Evolutionary conservation across 2,113 vertebrate genomes (phyloP), one percentile per base, ranked within the genome.

Genomic region (Nothoprocta perdicaria): DNA sequence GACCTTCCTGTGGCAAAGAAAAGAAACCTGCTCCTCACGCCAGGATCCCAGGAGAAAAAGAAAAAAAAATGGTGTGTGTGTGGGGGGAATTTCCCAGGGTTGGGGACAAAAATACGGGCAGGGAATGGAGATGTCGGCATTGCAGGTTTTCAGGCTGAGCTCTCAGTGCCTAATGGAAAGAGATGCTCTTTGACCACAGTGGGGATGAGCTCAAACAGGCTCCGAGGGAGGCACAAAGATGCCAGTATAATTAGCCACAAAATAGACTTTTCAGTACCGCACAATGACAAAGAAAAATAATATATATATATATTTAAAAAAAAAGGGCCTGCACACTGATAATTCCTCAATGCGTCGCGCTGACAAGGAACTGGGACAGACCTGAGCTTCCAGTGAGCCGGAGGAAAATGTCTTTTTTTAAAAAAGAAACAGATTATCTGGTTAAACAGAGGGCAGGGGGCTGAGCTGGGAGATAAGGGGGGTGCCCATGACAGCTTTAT

Each of bases 361-460:
- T 66, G 91, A 89, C 86, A 80, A 92, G 95, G 87, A 91, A 89
- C 95, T 92, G 89, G 94, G 94, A 95, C 81, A 92, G 95, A 82
- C 69, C 92, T 68, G 92, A 95, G 88, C 85, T 92, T 91, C 89
- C 89, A 89, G 75, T 77, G 91, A 92, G 93, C 92, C 71, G 72
- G 88, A 92, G 90, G 95, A 95, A 96, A 97, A 96, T 81, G 94
- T 86, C 48, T 94, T 92, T 95, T 91, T 91, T 48, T 11, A 43
- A 43, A 43, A 43, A 86, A 96, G 95, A 97, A 95, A 95, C 86
- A 95, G 96, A 96, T 97, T 96, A 96, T 96, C 94, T 95, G 96
- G 96, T 96, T 96, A 96, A 96, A 94, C 96, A 90, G 92, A 96
- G 96, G 96, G 95, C 96, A 96, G 89, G 95, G 91, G 94, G 95